A percentile compares a stretch with the other conserved stretches of the same genome.
Conservation (phyloP, 2,888 invertebrate genomes). For the Agrotis exclamationis region DNA sequence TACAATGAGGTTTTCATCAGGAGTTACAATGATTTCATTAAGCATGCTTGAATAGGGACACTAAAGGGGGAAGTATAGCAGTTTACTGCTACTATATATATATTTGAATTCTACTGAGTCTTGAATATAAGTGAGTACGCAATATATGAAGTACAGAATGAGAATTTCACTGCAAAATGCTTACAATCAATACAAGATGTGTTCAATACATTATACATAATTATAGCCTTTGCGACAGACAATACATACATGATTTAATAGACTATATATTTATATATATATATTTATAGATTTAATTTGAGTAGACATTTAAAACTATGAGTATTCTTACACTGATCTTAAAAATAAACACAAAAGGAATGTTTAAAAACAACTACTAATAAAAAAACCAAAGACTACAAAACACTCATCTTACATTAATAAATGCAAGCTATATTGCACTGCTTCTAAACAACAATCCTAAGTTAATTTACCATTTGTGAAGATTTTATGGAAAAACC, state of each 20-base stretch:
- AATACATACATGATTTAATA: no score
- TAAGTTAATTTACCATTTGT: not conserved
- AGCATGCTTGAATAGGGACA: not conserved
- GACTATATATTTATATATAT: no score
- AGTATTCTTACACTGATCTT: conserved; percentile 35
- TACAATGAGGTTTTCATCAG: conserved; percentile 21
- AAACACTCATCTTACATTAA: conserved; percentile 7
- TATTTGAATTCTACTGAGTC: not conserved
- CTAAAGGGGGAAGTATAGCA: not conserved
- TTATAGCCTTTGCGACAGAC: not conserved
- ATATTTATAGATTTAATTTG: no score
- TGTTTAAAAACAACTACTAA: not conserved
- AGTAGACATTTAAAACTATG: not conserved
- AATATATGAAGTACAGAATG: conserved; percentile 15
- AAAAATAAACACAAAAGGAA: conserved; percentile 23
- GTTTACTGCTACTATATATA: not conserved
- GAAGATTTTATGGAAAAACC: not conserved
- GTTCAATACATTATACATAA: not conserved
- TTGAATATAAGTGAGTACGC: not conserved
- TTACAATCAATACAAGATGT: not conserved
- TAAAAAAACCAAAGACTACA: no score
- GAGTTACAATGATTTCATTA: not conserved
- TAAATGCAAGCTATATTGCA: conserved; percentile 6
- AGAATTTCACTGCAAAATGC: not conserved
- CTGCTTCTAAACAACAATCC: not conserved